Percentiles rank a stretch among this genome's conserved stretches.
These are phyloP conservation scores for Helostoma temminkii DNA, from an alignment of 2,797 vertebrate genomes.

Conservation along the genomic window DNA sequence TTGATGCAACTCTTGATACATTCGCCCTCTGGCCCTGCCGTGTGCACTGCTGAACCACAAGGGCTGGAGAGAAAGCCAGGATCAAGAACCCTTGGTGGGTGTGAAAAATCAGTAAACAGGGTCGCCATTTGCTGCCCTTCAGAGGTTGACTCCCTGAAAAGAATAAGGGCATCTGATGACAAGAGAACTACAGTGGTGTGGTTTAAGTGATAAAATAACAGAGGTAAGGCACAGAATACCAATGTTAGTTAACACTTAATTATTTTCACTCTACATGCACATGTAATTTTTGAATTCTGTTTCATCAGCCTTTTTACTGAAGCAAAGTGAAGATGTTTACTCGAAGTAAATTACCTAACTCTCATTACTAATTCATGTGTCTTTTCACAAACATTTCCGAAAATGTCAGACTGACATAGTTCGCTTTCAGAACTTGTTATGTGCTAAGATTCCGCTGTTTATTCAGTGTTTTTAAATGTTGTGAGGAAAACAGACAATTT, in stretches of 20 bases:
- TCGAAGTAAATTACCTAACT: too few species aligned
- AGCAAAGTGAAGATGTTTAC: neutral
- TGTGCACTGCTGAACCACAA: constrained; percentile 21
- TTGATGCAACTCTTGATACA: constrained; percentile 55
- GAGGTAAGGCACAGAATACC: neutral
- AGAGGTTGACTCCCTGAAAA: constrained; percentile 51
- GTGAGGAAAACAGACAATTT: too few species aligned
- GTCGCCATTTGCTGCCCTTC: constrained; percentile 52
- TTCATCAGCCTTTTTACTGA: too few species aligned
- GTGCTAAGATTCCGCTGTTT: too few species aligned
- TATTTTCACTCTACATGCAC: too few species aligned
- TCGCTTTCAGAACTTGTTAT: too few species aligned
- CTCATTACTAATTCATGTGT: too few species aligned
- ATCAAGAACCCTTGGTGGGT: constrained; percentile 34
- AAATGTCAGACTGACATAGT: neutral
- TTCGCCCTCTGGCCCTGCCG: constrained; percentile 39
- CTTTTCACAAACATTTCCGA: too few species aligned
- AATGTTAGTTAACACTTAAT: neutral
- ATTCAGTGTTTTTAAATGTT: too few species aligned
- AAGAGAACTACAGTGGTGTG: neutral
- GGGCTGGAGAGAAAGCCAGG: constrained; percentile 25
- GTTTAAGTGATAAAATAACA: constrained; percentile 17
- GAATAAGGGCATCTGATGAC: constrained; percentile 30
- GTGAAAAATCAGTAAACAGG: constrained; percentile 50
- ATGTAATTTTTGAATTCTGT: too few species aligned